Evolutionary conservation across 2,113 vertebrate species (phyloP).

Genomic region (Datnioides undecimradiatus): DNA sequence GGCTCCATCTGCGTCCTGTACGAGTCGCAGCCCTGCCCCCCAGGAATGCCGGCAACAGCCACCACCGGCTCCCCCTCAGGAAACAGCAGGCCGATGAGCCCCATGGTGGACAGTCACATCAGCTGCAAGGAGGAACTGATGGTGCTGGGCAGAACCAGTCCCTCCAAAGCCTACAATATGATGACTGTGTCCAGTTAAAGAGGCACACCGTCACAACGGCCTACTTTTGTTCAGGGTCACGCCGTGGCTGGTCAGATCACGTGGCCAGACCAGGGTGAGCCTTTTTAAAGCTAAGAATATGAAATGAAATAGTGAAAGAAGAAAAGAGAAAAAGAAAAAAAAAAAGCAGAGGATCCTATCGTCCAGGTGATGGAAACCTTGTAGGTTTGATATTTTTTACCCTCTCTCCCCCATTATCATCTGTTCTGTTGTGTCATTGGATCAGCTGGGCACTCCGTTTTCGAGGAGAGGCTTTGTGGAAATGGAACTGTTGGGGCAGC

Average conservation of each 20-base stretch:
- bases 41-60: conserved; percentile 60
- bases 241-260: conserved; percentile 58
- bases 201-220: conserved; percentile 63
- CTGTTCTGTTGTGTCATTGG: conserved; percentile 83
- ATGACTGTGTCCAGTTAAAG: conserved; percentile 99
- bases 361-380: conserved; percentile 96
- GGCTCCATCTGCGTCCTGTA: conserved; percentile 99
- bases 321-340: conserved; percentile 66
- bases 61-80: conserved; percentile 80
- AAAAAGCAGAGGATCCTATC: conserved; percentile 89
- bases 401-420: conserved; percentile 59
- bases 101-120: conserved; percentile 96
- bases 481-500: conserved; percentile 83
- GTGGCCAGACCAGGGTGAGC: conserved; percentile 68
- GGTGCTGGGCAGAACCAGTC: conserved; percentile 95
- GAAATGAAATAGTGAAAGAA: conserved; percentile 81
- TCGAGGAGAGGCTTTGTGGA: conserved; percentile 88
- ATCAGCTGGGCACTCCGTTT: conserved; percentile 92
- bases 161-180: conserved; percentile 98
- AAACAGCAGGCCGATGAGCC: conserved; percentile 80
- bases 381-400: conserved; percentile 77
- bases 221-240: conserved; percentile 73
- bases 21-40: conserved; percentile 89
- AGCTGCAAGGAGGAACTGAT: conserved; percentile 99
- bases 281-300: conserved; percentile 85